A percentile compares a stretch with the other conserved stretches of the same genome.
Conservation (phyloP, 2,888 invertebrate species). For the Leptopilina syphax region DNA sequence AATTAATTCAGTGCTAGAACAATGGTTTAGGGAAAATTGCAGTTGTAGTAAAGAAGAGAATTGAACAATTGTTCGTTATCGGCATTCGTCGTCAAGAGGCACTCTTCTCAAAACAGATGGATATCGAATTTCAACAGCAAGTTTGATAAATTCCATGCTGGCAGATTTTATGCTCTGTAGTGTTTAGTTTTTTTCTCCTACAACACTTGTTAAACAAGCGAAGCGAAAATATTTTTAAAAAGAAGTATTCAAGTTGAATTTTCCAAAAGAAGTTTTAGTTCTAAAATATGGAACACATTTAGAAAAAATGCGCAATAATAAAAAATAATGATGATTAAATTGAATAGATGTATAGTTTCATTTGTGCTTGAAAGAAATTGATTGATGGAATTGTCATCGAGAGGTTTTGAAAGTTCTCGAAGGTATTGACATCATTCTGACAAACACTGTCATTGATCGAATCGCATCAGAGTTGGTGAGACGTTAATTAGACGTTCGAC, state of each 20-base stretch:
- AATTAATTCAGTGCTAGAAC: constrained; percentile 32
- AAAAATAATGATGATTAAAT: too few relatives aligned
- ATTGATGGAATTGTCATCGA: constrained; percentile 16
- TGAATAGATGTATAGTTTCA: too few relatives aligned
- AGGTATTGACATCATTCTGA: constrained; percentile 10
- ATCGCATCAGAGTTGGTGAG: neutral
- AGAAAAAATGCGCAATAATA: too few relatives aligned
- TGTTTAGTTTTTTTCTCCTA: too few relatives aligned
- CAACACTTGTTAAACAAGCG: too few relatives aligned
- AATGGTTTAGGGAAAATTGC: constrained; percentile 37
- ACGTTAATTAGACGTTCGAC: constrained; percentile 47
- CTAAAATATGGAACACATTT: too few relatives aligned
- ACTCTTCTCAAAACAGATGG: constrained; percentile 48
- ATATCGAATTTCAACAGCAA: constrained; percentile 38
- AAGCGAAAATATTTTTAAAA: too few relatives aligned
- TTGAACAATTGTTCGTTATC: constrained; percentile 49
- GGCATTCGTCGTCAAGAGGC: constrained; percentile 52
- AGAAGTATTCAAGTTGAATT: too few relatives aligned
- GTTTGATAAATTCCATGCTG: neutral
- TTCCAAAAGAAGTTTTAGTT: too few relatives aligned
- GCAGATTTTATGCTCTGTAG: neutral
- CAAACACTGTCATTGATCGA: constrained; percentile 25
- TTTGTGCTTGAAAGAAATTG: neutral
- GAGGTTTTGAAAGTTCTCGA: constrained; percentile 24
- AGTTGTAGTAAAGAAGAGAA: constrained; percentile 26